Evolutionary conservation across 2,797 vertebrate genomes (phyloP), one percentile per base, ranked within the genome.

Genomic region (Syndactyla subalaris): DNA sequence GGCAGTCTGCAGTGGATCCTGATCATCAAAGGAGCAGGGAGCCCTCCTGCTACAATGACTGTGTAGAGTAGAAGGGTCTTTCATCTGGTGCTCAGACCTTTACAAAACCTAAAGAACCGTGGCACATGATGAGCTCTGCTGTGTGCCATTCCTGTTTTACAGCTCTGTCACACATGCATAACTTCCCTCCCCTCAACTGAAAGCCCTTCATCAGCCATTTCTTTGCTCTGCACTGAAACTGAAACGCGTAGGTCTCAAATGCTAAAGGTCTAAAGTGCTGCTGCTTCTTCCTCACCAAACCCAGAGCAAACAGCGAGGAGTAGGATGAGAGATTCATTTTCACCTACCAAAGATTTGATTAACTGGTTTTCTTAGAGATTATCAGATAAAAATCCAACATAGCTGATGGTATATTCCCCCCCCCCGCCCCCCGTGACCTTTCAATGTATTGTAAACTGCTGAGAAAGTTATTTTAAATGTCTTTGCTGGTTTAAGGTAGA

Each of bases 381-480:
- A 89, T 82, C 65, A 87, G 67, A 91, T 92, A 72, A 89, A 90
- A 95, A 85, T 71, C 32, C 36, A 61, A 2, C 30, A 14, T 55
- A 93, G 36, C 26, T 93, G 57, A 34, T 84, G 36, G 14, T 85
- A 3, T 73, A 34, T 70, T 93, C 29, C 88, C 54, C 61, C 85
- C 61, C 18, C 13, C 66, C 62, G 92, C 72, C 91, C 51, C n/a
- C 91, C 51, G 41, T 95, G 92, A 91, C 82, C 76, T 96, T 93
- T 92, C 63, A 89, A 49, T 82, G 24, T 62, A 23, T 73, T 87
- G 49, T 68, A 89, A 91, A 93, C 38, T 95, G 89, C 89, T 92
- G 77, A 95, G 82, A 71, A 74, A 72, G 74, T 61, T 32, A 45
- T 61, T 96, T 94, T 81, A 85, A 93, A 90, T 84, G 71, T 91